Base-by-base conservation (phyloP, 2,888 invertebrate species). In the Octodonta nipae region DNA sequence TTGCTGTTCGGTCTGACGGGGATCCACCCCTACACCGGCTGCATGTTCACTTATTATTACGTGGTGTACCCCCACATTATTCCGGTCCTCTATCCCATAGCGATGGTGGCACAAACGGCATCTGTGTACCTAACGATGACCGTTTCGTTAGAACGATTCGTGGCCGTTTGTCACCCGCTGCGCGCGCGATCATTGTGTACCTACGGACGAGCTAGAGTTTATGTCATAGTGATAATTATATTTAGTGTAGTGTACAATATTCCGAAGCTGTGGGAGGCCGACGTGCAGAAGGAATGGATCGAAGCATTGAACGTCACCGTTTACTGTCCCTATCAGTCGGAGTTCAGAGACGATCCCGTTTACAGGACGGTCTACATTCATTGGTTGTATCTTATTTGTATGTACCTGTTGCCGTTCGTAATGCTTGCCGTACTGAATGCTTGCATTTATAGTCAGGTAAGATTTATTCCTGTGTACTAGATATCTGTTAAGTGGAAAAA, bases 301-400 rank as follows among this genome's bases (percentile, higher is more conserved):
- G 51, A 54, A 12, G 66, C 66, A 32, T 37, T 40, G 16, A 49
- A 49, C 20, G 37, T 35, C 58, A 63, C 41, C 47, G 55, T 84
- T 28, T 83, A 79, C 60, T 81, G 81, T 58, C 73, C 82, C 32
- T 64, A 65, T 8, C 75, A 81, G 6, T 75, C 86, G 32, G 60
- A 65, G 11, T 59, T 84, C 42, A 72, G 88, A 40, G 69, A 70
- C 38, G 75, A 85, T 56, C 65, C 68, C 13, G 61, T 73, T 1
- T 93, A 92, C 65, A 77, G 83, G 36, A 74, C 76, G 22, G 71
- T 92, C 25, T 96, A 95, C 65, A 86, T 91, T 41, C 82, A 89
- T 57, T 92, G 92, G 84, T 71, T 91, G 65, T 93, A 95, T 63
- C 73, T 95, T 50, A 71, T 93, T 41, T 81, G 93, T 50, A 87